phyloP scores from a whole-genome alignment of 2,888 invertebrate genomes.

The Drosophila mimetica region DNA sequence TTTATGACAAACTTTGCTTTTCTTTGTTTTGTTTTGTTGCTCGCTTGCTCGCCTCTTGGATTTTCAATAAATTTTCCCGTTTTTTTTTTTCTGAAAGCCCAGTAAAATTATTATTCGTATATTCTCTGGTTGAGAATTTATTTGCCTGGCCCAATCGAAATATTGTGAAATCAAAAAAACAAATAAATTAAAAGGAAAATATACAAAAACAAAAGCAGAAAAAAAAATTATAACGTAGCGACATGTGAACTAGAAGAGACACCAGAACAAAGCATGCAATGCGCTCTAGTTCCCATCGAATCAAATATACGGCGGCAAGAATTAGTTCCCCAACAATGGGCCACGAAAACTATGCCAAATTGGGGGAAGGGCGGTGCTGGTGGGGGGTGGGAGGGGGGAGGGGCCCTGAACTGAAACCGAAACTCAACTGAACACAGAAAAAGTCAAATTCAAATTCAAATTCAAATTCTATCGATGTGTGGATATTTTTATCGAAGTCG shows the following conservation, averaged over 20 bases:
- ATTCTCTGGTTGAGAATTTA: constrained; percentile 52
- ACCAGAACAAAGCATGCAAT: constrained; percentile 48
- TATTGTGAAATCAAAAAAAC: constrained; percentile 80
- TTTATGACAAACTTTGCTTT: constrained; percentile 68
- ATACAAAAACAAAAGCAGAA: constrained; percentile 45
- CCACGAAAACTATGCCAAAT: constrained; percentile 72
- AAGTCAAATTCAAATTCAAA: constrained; percentile 46
- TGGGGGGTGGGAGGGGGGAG: neutral
- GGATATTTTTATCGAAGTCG: constrained; percentile 74
- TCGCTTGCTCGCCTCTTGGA: constrained; percentile 34
- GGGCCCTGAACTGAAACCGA: constrained; percentile 18
- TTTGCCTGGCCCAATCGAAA: constrained; percentile 77
- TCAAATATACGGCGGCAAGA: constrained; percentile 25
- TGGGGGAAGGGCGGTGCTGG: neutral
- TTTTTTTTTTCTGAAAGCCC: constrained; percentile 21
- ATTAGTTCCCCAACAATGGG: constrained; percentile 50
- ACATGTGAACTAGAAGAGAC: constrained; percentile 8
- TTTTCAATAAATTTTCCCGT: constrained; percentile 65
- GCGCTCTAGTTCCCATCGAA: constrained; percentile 77
- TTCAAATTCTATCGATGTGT: constrained; percentile 79
- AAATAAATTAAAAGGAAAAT: constrained; percentile 76
- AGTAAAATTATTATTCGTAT: constrained; percentile 26
- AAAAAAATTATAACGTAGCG: constrained; percentile 30
- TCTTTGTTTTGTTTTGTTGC: constrained; percentile 63
- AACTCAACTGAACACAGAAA: constrained; percentile 22